Evolutionary conservation across 2,888 invertebrate species (phyloP).

Genomic region (Eueremaeus valkanovi): DNA sequence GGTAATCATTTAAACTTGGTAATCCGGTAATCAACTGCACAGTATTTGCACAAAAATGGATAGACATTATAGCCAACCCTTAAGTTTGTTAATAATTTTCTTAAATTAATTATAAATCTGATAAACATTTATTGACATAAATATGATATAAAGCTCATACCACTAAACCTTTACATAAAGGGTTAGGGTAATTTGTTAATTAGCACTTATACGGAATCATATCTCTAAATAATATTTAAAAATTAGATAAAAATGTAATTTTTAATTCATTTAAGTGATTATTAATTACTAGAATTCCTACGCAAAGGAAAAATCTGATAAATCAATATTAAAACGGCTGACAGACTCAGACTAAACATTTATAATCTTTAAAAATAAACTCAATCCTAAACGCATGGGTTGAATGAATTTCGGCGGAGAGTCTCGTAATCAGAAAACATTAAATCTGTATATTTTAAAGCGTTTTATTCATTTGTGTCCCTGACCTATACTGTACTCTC

Average conservation of each 20-base stretch:
- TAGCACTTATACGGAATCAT: too few species aligned
- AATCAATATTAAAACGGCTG: background rate
- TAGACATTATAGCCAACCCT: too few species aligned
- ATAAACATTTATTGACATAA: too few species aligned
- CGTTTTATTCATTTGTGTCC: background rate
- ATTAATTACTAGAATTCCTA: background rate
- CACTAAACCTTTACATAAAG: too few species aligned
- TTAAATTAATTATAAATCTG: too few species aligned
- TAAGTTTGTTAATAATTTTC: too few species aligned
- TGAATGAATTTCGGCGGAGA: background rate
- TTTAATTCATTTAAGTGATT: background rate
- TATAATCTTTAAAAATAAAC: too few species aligned
- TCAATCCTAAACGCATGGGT: slow-evolving; percentile 5
- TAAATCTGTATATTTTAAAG: background rate
- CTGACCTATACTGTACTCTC: background rate
- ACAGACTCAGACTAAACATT: background rate
- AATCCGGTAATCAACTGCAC: too few species aligned
- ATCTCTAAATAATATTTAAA: background rate
- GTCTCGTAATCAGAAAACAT: background rate
- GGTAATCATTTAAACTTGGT: too few species aligned
- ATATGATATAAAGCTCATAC: too few species aligned
- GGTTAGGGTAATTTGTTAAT: too few species aligned
- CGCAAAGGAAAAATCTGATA: background rate
- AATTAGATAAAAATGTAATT: background rate
- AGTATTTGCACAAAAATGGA: too few species aligned